phyloP scores from a whole-genome alignment of 2,888 invertebrate species.

The Troilus luridus region DNA sequence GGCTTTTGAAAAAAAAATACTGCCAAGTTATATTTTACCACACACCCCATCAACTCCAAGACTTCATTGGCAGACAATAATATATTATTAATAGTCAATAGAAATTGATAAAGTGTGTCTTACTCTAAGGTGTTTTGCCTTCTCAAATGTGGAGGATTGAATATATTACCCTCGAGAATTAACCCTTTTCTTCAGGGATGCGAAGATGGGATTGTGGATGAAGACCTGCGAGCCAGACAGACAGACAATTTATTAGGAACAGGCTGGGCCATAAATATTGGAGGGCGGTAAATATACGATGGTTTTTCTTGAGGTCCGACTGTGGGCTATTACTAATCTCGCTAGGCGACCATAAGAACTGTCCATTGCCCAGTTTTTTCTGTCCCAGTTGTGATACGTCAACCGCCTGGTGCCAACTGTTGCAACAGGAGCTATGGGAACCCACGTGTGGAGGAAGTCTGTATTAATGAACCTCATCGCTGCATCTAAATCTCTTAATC shows the following conservation, averaged over 20 bases:
- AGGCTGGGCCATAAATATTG: conserved; percentile 38
- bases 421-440: conserved; percentile 49
- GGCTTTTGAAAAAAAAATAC: too few relatives aligned
- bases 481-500: conserved; percentile 33
- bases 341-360: conserved; percentile 35
- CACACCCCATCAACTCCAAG: too few relatives aligned
- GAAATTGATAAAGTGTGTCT: too few relatives aligned
- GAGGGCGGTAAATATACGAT: conserved; percentile 35
- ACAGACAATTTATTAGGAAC: conserved; percentile 45
- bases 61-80: too few relatives aligned
- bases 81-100: too few relatives aligned
- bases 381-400: conserved; percentile 43
- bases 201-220: neutral
- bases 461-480: conserved; percentile 29
- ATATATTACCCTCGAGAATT: neutral
- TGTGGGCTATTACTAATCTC: conserved; percentile 33
- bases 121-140: too few relatives aligned
- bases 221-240: neutral
- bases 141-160: too few relatives aligned
- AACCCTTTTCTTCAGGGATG: neutral
- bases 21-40: too few relatives aligned
- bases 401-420: conserved; percentile 46
- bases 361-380: conserved; percentile 46
- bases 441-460: conserved; percentile 43
- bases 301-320: conserved; percentile 13